Evolutionary conservation across 2,113 vertebrate genomes (phyloP), one percentile per base, ranked within the genome.

Genomic region (Xenus cinereus): DNA sequence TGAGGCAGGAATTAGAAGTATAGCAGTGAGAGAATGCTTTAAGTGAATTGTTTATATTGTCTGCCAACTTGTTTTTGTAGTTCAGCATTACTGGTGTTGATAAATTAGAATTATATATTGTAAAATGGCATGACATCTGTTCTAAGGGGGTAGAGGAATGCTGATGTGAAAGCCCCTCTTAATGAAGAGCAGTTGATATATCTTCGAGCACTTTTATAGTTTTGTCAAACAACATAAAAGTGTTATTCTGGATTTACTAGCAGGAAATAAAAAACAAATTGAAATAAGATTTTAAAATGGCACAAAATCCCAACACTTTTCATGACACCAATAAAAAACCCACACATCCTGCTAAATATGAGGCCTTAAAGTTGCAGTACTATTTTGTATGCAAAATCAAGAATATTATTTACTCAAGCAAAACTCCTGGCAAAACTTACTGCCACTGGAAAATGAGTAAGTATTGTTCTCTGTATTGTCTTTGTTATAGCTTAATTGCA

Each of bases 221-320:
- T 94, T 84, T 87, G 48, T 93, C 89, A 93, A 95, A 74, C 45
- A 74, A 39, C 62, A 73, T 94, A 68, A 82, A 95, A 95, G 14
- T 89, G 77, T 93, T 95, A 50, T 83, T 90, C 75, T 93, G 43
- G 46, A 94, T 94, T 94, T 96, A 94, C 43, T 84, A 81, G 15
- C 26, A 84, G 72, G 83, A 90, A 84, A 84, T 93, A 90, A 93
- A 96, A 86, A 63, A 37, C 56, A 74, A 86, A 96, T 86, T 74
- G 64, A 92, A 94, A 93, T 74, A 93, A 90, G 72, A 77, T 88
- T 91, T 87, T 96, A 59, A 93, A 93, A 67, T 71, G 75, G 32
- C 68, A 83, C 23, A 63, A 87, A 86, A 51, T 93, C 78, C 32
- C 51, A 67, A 30, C 15, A 11, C 19, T 90, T 95, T 78, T 88